Evolutionary conservation across 1,140 invertebrate genomes (phyloP), one percentile per base, ranked within the genome.

Genomic region (Lepidurus packardi): DNA sequence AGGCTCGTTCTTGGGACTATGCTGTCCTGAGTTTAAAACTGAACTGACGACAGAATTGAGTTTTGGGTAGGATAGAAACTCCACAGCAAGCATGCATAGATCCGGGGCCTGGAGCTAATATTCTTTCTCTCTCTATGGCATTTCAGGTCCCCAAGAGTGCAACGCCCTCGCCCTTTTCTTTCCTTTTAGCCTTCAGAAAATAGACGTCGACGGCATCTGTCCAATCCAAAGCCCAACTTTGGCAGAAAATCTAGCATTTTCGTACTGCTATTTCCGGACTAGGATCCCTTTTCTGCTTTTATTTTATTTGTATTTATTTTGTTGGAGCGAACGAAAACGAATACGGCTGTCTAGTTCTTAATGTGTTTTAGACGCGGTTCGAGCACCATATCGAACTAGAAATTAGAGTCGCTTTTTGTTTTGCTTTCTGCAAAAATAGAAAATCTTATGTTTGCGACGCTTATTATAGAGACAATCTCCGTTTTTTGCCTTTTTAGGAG

Each of bases 1-100:
- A 16, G 13, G 13, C 7, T 65, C 53, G 21, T 21, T 65, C 16
- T 65, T 4, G 4, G 5, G 21, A 65, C 53, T 65, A 21, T 65
- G 1, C 53, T n/a, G 53, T 13, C 53, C 21, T 65, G 53, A n/a
- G 53, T 16, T 65, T 65, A 65, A 65, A 21, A 65, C 16, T 65
- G 53, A 65, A 65, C 53, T 65, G 53, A 65, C 53, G 53, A 16
- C 53, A 65, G 21, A 21, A 65, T 65, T n/a, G 53, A 21, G 6
- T 65, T 47, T 65, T 65, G 21, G 53, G 53, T 65, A n/a, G 53
- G 53, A 65, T n/a, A 21, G 16, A 65, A 65, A 65, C 53, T 65
- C 53, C 53, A 65, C 53, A 65, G 53, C 53, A 65, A 65, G 53
- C 53, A 65, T 65, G 53, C 53, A 65, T 65, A 65, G 53, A 65